A percentile compares a stretch with the other conserved stretches of the same genome.
Evolutionary conservation across 2,888 invertebrate genomes (phyloP).

Genomic region (Aspidiotus destructor): DNA sequence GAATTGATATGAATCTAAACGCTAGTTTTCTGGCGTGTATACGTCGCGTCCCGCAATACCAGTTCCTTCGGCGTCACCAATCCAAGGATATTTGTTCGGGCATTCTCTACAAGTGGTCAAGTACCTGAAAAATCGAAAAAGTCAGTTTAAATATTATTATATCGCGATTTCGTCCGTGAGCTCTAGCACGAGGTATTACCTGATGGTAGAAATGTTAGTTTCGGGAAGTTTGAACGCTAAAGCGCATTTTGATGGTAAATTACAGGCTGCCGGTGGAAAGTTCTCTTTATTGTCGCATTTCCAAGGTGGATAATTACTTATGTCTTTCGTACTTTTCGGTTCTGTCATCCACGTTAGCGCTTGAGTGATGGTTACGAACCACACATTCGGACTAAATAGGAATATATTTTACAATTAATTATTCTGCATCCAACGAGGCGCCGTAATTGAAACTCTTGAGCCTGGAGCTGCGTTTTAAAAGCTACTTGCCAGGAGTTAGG

Average conservation of each 20-base stretch:
- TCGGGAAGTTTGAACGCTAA: conserved; percentile 66
- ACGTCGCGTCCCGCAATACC: conserved; percentile 47
- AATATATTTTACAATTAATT: background rate
- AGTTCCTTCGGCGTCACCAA: conserved; percentile 75
- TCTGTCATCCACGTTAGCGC: conserved; percentile 86
- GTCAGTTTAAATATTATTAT: background rate
- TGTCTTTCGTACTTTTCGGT: conserved; percentile 58
- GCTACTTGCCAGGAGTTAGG: no score
- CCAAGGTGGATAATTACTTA: conserved; percentile 71
- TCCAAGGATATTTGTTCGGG: conserved; percentile 76
- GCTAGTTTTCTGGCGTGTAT: conserved; percentile 6
- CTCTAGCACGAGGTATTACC: conserved; percentile 39
- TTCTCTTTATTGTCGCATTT: conserved; percentile 61
- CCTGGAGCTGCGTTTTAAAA: no score
- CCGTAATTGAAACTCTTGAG: no score
- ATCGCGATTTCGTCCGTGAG: background rate
- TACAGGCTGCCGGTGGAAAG: conserved; percentile 65
- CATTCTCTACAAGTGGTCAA: conserved; percentile 80
- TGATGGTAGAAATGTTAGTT: conserved; percentile 65
- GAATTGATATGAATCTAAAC: background rate
- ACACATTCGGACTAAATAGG: background rate
- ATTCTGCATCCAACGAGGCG: no score
- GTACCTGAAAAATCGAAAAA: conserved; percentile 48
- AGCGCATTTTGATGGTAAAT: conserved; percentile 71
- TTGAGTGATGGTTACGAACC: conserved; percentile 56